Base-by-base conservation (phyloP, 2,888 invertebrate genomes). In the Norana najaformis region DNA sequence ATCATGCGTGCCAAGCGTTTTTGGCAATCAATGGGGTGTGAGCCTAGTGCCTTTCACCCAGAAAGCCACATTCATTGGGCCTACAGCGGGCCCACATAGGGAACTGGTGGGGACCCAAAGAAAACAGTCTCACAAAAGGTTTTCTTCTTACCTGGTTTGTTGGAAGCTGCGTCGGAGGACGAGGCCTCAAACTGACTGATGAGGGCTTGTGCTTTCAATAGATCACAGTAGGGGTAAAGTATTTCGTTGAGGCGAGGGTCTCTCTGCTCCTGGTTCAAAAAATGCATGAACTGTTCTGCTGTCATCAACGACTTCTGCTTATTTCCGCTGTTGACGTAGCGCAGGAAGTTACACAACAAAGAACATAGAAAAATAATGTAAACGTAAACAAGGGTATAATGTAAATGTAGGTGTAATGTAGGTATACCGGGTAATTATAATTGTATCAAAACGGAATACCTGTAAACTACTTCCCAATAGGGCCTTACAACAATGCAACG, bases 211-310 rank as follows among this genome's bases (percentile, higher is more conserved):
- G 98, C 98, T 90, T 97, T 96, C 88, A 97, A 96, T 83, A 97
- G 96, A 94, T 98, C 98, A 47, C 97, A 98, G 95, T 98, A 98
- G 0, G 99, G 99, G 95, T 98, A 97, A 53, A 99, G 96, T 94
- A 99, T 98, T 96, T 99, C 99, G 95, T 99, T 99, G 92, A 99
- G 96, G 82, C 99, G 96, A 30, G 98, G 98, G 96, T 99, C 99
- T 92, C 99, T 96, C 95, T 99, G 99, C 90, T 97, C 97, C 93
- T 97, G 97, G 95, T 99, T 99, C 90, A 99, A 96, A 95, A 99
- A 99, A 91, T 98, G 97, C 91, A 98, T 98, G 94, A 99, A 96
- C 95, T 98, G 98, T 90, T 97, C 96, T 85, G 97, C 97, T 34
- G 97, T 97, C 96, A 97, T 97, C 93, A 97, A 96, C 94, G 97